Conservation (phyloP, 2,797 vertebrate genomes). For the Cryptoblepharus egeriae region DNA sequence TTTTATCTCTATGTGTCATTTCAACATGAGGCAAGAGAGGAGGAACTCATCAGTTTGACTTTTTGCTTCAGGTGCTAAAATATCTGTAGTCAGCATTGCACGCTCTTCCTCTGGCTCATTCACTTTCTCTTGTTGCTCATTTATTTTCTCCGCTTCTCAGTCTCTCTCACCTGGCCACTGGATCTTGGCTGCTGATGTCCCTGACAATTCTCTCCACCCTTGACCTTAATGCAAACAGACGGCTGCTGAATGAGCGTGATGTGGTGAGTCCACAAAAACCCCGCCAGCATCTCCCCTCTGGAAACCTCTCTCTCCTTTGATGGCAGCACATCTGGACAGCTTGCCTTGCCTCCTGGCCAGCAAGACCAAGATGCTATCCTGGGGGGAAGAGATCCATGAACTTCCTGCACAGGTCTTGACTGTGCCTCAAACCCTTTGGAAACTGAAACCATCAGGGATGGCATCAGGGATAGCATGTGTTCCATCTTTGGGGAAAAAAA, state of each 20-base stretch:
- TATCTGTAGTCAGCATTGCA: neutral
- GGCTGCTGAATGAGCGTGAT: neutral
- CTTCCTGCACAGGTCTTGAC: neutral
- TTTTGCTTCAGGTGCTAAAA: neutral
- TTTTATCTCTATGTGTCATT: neutral
- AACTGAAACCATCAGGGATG: neutral
- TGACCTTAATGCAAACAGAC: conserved; percentile 1
- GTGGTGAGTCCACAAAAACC: neutral
- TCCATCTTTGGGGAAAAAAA: too few relatives aligned
- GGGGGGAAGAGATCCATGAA: neutral
- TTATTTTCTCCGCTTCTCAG: neutral
- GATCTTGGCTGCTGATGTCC: neutral
- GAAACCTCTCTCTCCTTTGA: neutral
- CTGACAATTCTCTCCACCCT: neutral
- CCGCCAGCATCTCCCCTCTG: neutral
- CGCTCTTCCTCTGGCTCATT: neutral
- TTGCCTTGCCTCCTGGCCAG: neutral
- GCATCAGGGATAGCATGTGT: neutral
- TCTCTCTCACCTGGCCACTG: neutral
- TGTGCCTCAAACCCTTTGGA: conserved; percentile 5
- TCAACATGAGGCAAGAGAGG: neutral
- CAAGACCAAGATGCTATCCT: neutral
- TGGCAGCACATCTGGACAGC: neutral
- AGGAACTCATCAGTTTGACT: neutral
- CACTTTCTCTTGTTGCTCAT: neutral